Percentiles rank a stretch among this genome's conserved stretches.
phyloP scores from a whole-genome alignment of 2,888 invertebrate species.

The Acanthosepion esculentum region DNA sequence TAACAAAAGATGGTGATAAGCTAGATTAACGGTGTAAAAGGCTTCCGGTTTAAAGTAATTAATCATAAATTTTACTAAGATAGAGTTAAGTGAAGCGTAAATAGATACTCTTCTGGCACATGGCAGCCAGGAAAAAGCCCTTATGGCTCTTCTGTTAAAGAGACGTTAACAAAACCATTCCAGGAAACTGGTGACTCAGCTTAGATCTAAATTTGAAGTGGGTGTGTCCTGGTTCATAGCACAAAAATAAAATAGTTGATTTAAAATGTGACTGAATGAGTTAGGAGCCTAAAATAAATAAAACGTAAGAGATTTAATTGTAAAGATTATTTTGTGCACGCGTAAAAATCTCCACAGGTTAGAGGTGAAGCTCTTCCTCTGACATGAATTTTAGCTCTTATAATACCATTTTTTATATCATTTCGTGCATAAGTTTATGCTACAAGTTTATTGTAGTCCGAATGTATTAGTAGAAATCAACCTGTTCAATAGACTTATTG shows the following conservation, averaged over 20 bases:
- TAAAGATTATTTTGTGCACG: neutral
- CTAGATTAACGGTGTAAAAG: neutral
- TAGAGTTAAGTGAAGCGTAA: constrained; percentile 4
- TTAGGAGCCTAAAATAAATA: neutral
- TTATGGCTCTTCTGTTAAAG: neutral
- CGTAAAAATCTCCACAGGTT: neutral
- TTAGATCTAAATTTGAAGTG: neutral
- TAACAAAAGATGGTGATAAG: neutral
- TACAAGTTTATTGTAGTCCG: no score
- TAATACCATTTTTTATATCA: neutral
- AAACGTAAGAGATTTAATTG: neutral
- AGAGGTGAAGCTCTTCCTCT: neutral
- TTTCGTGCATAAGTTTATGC: neutral
- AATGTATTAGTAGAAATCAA: no score
- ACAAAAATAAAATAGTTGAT: neutral
- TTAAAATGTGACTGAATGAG: neutral
- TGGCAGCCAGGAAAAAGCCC: neutral
- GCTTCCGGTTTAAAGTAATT: constrained; percentile 8
- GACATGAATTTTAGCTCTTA: neutral
- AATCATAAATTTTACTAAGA: neutral
- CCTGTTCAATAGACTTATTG: no score
- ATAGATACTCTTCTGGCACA: neutral
- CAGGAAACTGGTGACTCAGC: neutral
- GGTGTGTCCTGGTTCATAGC: neutral
- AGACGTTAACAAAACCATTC: neutral